Base-by-base conservation (phyloP, 2,888 invertebrate genomes). In the Trisateles emortualis region DNA sequence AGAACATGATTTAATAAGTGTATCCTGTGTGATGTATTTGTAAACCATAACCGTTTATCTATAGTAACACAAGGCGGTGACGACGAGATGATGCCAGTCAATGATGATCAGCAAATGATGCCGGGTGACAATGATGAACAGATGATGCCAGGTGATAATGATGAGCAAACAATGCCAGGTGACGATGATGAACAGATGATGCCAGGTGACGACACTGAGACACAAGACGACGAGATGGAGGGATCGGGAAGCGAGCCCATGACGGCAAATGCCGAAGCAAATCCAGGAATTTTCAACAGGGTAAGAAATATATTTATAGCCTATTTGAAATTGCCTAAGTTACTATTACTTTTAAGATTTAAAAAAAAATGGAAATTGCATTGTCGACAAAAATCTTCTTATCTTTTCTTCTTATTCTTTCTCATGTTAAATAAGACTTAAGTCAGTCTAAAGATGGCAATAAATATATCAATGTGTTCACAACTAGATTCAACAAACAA, bases 241-340 rank as follows among this genome's bases (percentile, higher is more conserved):
- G 95, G 95, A 0, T 95, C 95, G 0, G 95, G 95, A 0, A 90
- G 86, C 0, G 93, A 90, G 0, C 90, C 90, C 9, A 78, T 81
- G 45, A 73, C 86, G 3, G 76, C 74, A n/a, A 46, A 62, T 0
- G 56, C 72, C 0, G 64, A 68, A 2, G 42, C 72, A 2, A 54
- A 66, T 17, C 77, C 81, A 0, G 62, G 83, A 9, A 46, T 87
- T 9, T 61, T 84, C 36, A 60, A 85, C 0, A 83, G 79, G 78
- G 91, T 91, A 78, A 82, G 76, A 59, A 26, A n/a, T 3, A 26
- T 22, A n/a, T n/a, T n/a, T n/a, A n/a, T n/a, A n/a, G n/a, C n/a
- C n/a, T n/a, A n/a, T n/a, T n/a, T n/a, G n/a, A n/a, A n/a, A n/a
- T n/a, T n/a, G n/a, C n/a, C n/a, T n/a, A n/a, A n/a, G n/a, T n/a